Percentiles rank a stretch among this genome's conserved stretches.
phyloP scores from a whole-genome alignment of 2,888 invertebrate genomes.

The Andricus quercusramuli region DNA sequence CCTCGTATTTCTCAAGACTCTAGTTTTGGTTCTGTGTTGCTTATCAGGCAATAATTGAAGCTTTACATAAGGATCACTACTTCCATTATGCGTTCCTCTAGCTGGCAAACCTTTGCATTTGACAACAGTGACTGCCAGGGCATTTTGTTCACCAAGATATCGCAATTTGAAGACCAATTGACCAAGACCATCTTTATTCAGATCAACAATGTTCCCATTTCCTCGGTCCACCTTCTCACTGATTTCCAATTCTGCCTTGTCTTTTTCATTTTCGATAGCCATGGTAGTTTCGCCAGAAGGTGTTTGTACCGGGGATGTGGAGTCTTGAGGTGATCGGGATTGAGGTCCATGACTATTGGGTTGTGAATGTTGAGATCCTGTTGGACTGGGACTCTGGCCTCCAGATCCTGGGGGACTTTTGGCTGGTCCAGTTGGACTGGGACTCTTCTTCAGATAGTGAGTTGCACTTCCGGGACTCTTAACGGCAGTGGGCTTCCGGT shows the following conservation, averaged over 20 bases:
- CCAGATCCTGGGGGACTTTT: conserved; percentile 82
- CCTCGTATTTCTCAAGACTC: conserved; percentile 96
- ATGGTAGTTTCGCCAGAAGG: conserved; percentile 77
- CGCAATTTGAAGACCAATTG: conserved; percentile 93
- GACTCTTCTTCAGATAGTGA: conserved; percentile 95
- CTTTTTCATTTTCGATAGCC: conserved; percentile 79
- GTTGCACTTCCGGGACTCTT: conserved; percentile 91
- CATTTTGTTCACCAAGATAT: conserved; percentile 94
- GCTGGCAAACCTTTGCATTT: conserved; percentile 93
- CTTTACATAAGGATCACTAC: conserved; percentile 98
- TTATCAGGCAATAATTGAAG: conserved; percentile 98
- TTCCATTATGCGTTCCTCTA: conserved; percentile 88
- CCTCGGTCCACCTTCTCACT: conserved; percentile 80
- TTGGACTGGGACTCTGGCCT: conserved; percentile 75
- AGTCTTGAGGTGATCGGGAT: conserved; percentile 45
- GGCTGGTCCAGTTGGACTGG: conserved; percentile 88
- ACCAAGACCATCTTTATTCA: conserved; percentile 82
- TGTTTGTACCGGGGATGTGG: conserved; percentile 70
- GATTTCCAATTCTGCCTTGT: conserved; percentile 81
- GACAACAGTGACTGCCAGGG: conserved; percentile 94
- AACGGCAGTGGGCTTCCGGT: conserved; percentile 88
- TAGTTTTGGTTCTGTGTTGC: conserved; percentile 97
- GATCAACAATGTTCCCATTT: conserved; percentile 65
- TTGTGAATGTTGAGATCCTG: conserved; percentile 60
- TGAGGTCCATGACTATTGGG: conserved; percentile 52